Base-by-base conservation (phyloP, 2,888 invertebrate species). In the Empis stercorea region DNA sequence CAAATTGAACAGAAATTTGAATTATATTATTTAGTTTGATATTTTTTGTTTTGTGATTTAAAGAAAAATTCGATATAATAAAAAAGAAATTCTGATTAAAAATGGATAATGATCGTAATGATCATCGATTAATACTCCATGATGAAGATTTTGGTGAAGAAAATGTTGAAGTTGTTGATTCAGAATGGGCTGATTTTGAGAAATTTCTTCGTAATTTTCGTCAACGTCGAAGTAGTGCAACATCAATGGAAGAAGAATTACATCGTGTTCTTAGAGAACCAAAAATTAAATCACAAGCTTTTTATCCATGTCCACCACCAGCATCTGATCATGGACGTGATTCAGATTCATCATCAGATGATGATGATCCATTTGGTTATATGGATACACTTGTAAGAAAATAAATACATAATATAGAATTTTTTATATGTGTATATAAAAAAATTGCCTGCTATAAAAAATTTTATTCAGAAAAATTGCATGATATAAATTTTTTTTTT, bases 181-280 rank as follows among this genome's bases (percentile, higher is more conserved):
- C 67, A 34, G 69, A 68, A 54, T 68, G 68, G 68, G 68, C 66
- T 4, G 69, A 68, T 52, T 68, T 68, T 51, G 69, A 68, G 55
- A 65, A 62, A 52, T 64, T 65, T 51, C 59, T 61, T 56, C 64
- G 64, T 40, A 59, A 64, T 46, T 59, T 66, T 48, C 65, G 67
- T 11, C 65, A 68, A 49, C 60, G 67, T 23, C 65, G 67, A 32
- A 56, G 43, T 44, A 64, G 65, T 47, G 58, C 59, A 43, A 64
- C 58, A 39, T 67, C 67, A 9, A 66, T 66, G 61, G 67, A 64
- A 52, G 63, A 61, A 49, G 62, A 64, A 48, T 52, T 64, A 48
- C 60, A 65, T 14, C 64, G 64, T 43, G 56, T 55, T 3, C 60
- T 59, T 47, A 61, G 62, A 13, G 57, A 61, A 46, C 57, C 62